Evolutionary conservation across 64 coral and sea anemone species (phyloP).

Genomic region (Acropora yongei): DNA sequence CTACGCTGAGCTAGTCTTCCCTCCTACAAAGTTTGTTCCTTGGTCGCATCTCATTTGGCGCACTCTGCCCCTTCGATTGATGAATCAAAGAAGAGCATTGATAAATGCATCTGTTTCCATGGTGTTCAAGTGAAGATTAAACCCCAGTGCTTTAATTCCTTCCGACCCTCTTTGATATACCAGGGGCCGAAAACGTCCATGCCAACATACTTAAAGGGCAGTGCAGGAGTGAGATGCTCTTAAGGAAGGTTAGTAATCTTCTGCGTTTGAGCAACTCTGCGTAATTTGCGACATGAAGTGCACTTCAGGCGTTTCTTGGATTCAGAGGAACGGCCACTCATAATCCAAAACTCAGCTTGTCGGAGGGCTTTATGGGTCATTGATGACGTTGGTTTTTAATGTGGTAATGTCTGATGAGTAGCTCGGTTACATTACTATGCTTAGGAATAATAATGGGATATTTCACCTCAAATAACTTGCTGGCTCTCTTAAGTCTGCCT

Average conservation of each 20-base stretch:
- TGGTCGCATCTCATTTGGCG: conserved; percentile 34
- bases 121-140: conserved; percentile 43
- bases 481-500: not conserved
- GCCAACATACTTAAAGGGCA: conserved; percentile 37
- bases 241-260: conserved; percentile 57
- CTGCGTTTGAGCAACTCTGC: conserved; percentile 9
- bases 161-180: conserved; percentile 39
- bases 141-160: conserved; percentile 36
- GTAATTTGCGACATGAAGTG: conserved; percentile 19
- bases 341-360: conserved; percentile 16
- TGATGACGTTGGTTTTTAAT: conserved; percentile 13
- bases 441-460: conserved; percentile 14
- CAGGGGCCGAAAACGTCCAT: conserved; percentile 61
- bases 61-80: conserved; percentile 54
- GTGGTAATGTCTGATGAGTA: conserved; percentile 40
- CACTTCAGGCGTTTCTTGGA: conserved; percentile 10
- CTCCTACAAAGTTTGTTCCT: conserved; percentile 55
- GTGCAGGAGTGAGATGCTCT: conserved; percentile 26
- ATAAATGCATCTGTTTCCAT: conserved; percentile 56
- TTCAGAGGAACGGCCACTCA: conserved; percentile 23
- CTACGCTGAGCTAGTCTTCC: conserved; percentile 34
- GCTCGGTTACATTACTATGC: conserved; percentile 48
- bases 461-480: conserved; percentile 1
- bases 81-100: conserved; percentile 34
- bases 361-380: conserved; percentile 34